These are phyloP conservation scores for Halictus quadricinctus DNA, from an alignment of 2,888 invertebrate genomes.

Conservation along the genomic window DNA sequence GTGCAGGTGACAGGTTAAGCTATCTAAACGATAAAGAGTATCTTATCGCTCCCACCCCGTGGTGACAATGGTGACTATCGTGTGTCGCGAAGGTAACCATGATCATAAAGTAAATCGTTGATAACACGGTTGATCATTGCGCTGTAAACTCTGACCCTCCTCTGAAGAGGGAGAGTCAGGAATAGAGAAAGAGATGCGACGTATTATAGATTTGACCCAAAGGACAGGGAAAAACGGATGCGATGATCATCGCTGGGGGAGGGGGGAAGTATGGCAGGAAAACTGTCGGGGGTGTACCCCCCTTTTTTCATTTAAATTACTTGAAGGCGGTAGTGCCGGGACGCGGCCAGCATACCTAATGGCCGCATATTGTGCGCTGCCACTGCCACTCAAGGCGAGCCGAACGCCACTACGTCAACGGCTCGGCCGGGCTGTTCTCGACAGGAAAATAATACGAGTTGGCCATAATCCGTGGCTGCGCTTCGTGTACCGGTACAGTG, in stretches of 20 bases:
- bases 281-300: slow-evolving; percentile 44
- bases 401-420: slow-evolving; percentile 61
- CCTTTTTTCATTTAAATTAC: slow-evolving; percentile 67
- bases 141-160: slow-evolving; percentile 44
- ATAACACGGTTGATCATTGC: slow-evolving; percentile 44
- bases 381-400: slow-evolving; percentile 66
- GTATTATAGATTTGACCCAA: slow-evolving; percentile 29
- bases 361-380: slow-evolving; percentile 65
- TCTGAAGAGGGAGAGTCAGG: not conserved
- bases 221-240: slow-evolving; percentile 45
- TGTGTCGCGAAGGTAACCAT: slow-evolving; percentile 36
- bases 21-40: slow-evolving; percentile 16
- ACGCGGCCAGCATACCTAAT: slow-evolving; percentile 65
- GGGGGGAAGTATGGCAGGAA: slow-evolving; percentile 34
- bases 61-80: not conserved
- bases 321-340: slow-evolving; percentile 53
- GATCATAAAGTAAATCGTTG: slow-evolving; percentile 49
- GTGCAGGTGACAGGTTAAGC: slow-evolving; percentile 17
- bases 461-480: slow-evolving; percentile 58
- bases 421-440: slow-evolving; percentile 52
- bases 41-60: slow-evolving; percentile 22
- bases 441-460: slow-evolving; percentile 68
- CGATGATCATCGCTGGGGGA: slow-evolving; percentile 38
- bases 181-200: not conserved
- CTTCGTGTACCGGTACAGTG: slow-evolving; percentile 28